Base-by-base conservation (phyloP, 37 sponge, comb jelly and placozoan genomes). In the Dysidea cf. avara region DNA sequence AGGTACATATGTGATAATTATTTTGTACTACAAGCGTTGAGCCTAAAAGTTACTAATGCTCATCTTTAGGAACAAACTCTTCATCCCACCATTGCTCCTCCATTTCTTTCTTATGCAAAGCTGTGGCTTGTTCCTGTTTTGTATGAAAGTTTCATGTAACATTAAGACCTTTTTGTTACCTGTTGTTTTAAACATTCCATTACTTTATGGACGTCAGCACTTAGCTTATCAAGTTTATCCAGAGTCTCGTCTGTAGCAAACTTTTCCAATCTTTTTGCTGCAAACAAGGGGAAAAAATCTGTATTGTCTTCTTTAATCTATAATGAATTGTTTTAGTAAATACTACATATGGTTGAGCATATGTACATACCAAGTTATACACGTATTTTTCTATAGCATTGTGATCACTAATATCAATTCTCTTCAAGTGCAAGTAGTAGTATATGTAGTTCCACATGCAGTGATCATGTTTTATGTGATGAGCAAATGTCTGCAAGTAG, bases 391-490 rank as follows among this genome's bases (percentile, higher is more conserved):
- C 53, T 18, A 64, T 74, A 13, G 74, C 67, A 28, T 75, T 81
- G n/a, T 74, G 64, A 30, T 81, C 66, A n/a, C n/a, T n/a, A n/a
- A n/a, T n/a, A n/a, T n/a, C n/a, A n/a, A n/a, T n/a, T n/a, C n/a
- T n/a, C n/a, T 73, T 53, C 16, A 81, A 74, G 24, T 61, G 20
- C 7, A 81, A 43, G 26, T 61, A 81, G 57, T 51, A 81, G 66
- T 72, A 81, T 52, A 81, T 59, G 56, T 81, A 81, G 58, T 75
- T 22, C 82, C 82, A 81, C 82, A 81, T 81, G 43, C 74, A 74
- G 66, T 81, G 82, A 16, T 81, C 82, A 61, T 77, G 56, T 37
- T 73, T 66, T 11, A 81, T 65, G 22, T 81, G 82, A 38, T 81
- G 64, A 7, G 32, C 46, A 54, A 81, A 81, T 24, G 74, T 74